phyloP scores from a whole-genome alignment of 2,888 invertebrate genomes.

The Sarcophaga caerulescens region DNA sequence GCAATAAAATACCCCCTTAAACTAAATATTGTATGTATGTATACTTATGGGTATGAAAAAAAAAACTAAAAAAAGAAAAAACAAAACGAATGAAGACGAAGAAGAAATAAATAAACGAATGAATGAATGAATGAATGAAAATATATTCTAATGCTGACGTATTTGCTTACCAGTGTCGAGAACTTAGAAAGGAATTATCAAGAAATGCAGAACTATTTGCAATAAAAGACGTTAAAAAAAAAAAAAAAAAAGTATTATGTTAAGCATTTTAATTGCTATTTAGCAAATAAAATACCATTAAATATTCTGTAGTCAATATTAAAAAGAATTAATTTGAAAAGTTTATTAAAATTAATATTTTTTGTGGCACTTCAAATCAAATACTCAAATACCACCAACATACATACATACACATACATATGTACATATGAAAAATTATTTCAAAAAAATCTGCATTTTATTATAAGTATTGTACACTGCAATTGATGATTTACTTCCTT shows the following conservation, averaged over 20 bases:
- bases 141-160: slow-evolving; percentile 47
- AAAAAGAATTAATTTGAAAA: neutral
- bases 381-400: neutral
- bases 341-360: slow-evolving; percentile 49
- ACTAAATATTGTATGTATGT: slow-evolving; percentile 20
- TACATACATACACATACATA: neutral
- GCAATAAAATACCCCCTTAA: slow-evolving; percentile 54
- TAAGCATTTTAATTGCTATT: slow-evolving; percentile 51
- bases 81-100: neutral
- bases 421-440: slow-evolving; percentile 1
- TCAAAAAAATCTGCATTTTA: slow-evolving; percentile 22
- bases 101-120: neutral
- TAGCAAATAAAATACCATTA: slow-evolving; percentile 26
- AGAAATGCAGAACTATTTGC: neutral
- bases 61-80: slow-evolving; percentile 1
- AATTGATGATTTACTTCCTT: neutral
- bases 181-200: slow-evolving; percentile 34
- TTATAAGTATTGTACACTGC: neutral
- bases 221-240: neutral
- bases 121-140: slow-evolving; percentile 1
- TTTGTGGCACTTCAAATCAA: slow-evolving; percentile 6
- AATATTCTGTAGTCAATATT: slow-evolving; percentile 24
- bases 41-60: slow-evolving; percentile 14
- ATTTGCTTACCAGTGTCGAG: slow-evolving; percentile 50
- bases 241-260: too few relatives aligned